Percentiles rank a stretch among this genome's conserved stretches.
These are phyloP conservation scores for Chelonia mydas DNA, from an alignment of 2,797 vertebrate genomes.

Conservation along the genomic window DNA sequence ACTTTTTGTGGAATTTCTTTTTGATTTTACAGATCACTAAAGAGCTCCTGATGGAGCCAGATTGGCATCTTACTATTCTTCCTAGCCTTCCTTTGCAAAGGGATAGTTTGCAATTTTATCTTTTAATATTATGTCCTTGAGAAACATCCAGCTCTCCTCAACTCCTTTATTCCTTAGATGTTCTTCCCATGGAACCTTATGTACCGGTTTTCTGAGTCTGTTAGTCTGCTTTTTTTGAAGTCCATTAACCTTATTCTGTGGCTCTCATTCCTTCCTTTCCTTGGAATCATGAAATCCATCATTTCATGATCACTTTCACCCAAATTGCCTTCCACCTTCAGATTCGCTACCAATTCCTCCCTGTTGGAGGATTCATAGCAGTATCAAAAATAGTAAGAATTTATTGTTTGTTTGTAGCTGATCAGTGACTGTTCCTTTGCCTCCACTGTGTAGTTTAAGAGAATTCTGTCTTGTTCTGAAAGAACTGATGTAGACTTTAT, in stretches of 20 bases:
- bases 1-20: neutral
- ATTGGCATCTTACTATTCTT: neutral
- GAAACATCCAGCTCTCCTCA: neutral
- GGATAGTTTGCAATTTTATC: neutral
- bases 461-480: slow-evolving; percentile 47
- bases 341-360: neutral
- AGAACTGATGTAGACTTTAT: slow-evolving; percentile 58
- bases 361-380: neutral
- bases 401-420: slow-evolving; percentile 47
- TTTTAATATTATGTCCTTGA: neutral
- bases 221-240: neutral
- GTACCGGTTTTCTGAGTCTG: neutral
- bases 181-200: neutral
- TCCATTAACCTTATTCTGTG: neutral
- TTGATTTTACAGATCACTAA: neutral
- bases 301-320: neutral
- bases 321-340: neutral
- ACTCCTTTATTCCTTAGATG: neutral
- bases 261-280: neutral
- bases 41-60: neutral
- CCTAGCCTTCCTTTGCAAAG: neutral
- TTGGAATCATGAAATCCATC: neutral
- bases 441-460: neutral
- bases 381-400: slow-evolving; percentile 53
- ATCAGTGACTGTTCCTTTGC: slow-evolving; percentile 4